Evolutionary conservation across 2,797 vertebrate genomes (phyloP).

Genomic region (Champsocephalus esox): DNA sequence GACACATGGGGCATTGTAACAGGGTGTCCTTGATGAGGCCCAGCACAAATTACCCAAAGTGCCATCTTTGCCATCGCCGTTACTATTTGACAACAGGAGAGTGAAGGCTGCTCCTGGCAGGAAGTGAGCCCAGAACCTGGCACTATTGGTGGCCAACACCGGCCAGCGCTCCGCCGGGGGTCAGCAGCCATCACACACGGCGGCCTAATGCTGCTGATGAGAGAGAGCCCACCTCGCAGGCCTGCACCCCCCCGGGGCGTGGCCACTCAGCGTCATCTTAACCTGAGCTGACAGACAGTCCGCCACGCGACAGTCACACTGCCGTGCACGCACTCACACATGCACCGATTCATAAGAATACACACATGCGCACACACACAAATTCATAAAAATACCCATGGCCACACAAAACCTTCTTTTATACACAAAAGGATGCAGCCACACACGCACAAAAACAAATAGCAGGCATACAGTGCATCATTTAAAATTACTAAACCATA

Average conservation of each 20-base stretch:
- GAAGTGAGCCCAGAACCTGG: slow-evolving; percentile 76
- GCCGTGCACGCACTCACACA: slow-evolving; percentile 49
- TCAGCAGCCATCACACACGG: slow-evolving; percentile 85
- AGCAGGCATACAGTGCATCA: neutral
- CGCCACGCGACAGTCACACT: slow-evolving; percentile 39
- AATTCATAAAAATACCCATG: slow-evolving; percentile 57
- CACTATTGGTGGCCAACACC: slow-evolving; percentile 54
- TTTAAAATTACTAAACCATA: neutral
- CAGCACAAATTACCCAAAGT: slow-evolving; percentile 69
- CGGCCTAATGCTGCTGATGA: slow-evolving; percentile 89
- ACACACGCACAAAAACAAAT: neutral
- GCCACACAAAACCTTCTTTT: slow-evolving; percentile 26
- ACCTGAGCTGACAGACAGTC: slow-evolving; percentile 85
- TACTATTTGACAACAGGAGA: slow-evolving; percentile 72
- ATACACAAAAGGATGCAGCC: slow-evolving; percentile 25
- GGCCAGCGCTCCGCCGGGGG: slow-evolving; percentile 73
- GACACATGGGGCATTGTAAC: slow-evolving; percentile 61
- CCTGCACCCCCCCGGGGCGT: slow-evolving; percentile 75
- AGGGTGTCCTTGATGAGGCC: slow-evolving; percentile 75
- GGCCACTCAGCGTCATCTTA: slow-evolving; percentile 84
- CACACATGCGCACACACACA: slow-evolving; percentile 38
- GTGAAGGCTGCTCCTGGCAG: slow-evolving; percentile 79
- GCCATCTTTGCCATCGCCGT: slow-evolving; percentile 69
- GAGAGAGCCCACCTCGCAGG: slow-evolving; percentile 81
- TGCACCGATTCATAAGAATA: slow-evolving; percentile 39